Conservation (phyloP, 2,888 invertebrate genomes). For the Cataglyphis altisquamis region DNA sequence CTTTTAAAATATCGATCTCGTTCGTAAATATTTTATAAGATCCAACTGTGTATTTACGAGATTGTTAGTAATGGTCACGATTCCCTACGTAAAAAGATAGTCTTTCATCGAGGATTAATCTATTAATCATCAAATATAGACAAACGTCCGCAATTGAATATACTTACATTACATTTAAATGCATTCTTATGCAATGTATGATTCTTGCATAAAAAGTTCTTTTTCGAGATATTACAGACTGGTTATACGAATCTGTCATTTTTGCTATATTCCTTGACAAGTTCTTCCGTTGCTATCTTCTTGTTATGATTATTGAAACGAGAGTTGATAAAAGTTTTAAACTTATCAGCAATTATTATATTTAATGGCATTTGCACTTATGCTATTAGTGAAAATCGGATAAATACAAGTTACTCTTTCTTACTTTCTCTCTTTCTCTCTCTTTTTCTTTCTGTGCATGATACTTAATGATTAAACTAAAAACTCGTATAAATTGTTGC, state of each 20-base stretch:
- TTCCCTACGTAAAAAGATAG: slow-evolving; percentile 25
- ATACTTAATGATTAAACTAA: slow-evolving; percentile 29
- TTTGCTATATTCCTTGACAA: slow-evolving; percentile 56
- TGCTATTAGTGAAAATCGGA: slow-evolving; percentile 19
- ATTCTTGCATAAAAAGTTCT: slow-evolving; percentile 35
- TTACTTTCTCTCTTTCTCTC: not conserved
- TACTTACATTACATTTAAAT: slow-evolving; percentile 26
- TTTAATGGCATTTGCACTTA: slow-evolving; percentile 23
- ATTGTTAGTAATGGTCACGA: slow-evolving; percentile 36
- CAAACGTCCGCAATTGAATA: not conserved
- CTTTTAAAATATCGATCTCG: slow-evolving; percentile 81
- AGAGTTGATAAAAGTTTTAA: slow-evolving; percentile 12
- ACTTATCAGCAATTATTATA: slow-evolving; percentile 8
- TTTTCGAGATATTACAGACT: slow-evolving; percentile 44
- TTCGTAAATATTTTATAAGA: slow-evolving; percentile 78
- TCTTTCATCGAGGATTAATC: slow-evolving; percentile 45
- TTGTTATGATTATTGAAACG: slow-evolving; percentile 33
- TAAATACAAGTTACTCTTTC: not conserved
- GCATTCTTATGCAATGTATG: slow-evolving; percentile 11
- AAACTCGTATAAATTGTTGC: slow-evolving; percentile 7
- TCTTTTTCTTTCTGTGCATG: slow-evolving; percentile 7
- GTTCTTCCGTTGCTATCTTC: slow-evolving; percentile 66
- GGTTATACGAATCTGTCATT: slow-evolving; percentile 58
- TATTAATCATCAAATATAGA: slow-evolving; percentile 48
- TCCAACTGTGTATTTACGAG: slow-evolving; percentile 60